These are phyloP conservation scores for Agapornis canus DNA, from an alignment of 2,797 vertebrate genomes.

Conservation along the genomic window DNA sequence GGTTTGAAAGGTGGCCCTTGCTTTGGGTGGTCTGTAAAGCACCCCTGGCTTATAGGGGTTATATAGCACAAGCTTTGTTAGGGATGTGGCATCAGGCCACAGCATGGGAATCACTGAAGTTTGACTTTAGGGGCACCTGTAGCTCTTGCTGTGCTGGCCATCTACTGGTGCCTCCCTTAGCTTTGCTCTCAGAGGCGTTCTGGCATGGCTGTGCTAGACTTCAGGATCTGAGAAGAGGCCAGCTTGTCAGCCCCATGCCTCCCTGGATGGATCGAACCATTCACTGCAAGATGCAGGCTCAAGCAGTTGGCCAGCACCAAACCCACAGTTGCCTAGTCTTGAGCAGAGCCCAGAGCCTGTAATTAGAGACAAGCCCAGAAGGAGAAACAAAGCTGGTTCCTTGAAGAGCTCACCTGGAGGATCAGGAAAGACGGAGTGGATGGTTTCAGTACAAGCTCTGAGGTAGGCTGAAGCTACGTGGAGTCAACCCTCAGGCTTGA, in stretches of 20 bases:
- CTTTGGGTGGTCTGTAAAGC: background rate
- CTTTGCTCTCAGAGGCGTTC: background rate
- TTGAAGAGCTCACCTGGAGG: background rate
- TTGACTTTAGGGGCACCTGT: background rate
- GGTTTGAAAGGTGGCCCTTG: background rate
- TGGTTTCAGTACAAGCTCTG: background rate
- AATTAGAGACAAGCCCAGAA: background rate
- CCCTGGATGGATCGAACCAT: accelerated
- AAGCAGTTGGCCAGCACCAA: background rate
- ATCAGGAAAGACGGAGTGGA: background rate
- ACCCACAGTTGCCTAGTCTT: background rate
- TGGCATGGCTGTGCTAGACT: background rate
- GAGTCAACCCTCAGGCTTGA: background rate
- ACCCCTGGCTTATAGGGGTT: background rate
- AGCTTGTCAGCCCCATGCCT: background rate
- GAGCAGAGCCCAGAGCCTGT: background rate
- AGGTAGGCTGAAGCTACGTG: background rate
- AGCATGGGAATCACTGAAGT: background rate
- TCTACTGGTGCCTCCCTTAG: background rate
- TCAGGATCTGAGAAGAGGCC: background rate
- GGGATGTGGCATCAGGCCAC: background rate
- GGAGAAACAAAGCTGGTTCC: background rate
- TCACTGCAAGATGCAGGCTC: background rate
- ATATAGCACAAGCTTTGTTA: background rate
- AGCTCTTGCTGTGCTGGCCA: background rate